Percentiles rank a stretch among this genome's conserved stretches.
phyloP scores from a whole-genome alignment of 2,113 vertebrate genomes.

The Anhinga anhinga region DNA sequence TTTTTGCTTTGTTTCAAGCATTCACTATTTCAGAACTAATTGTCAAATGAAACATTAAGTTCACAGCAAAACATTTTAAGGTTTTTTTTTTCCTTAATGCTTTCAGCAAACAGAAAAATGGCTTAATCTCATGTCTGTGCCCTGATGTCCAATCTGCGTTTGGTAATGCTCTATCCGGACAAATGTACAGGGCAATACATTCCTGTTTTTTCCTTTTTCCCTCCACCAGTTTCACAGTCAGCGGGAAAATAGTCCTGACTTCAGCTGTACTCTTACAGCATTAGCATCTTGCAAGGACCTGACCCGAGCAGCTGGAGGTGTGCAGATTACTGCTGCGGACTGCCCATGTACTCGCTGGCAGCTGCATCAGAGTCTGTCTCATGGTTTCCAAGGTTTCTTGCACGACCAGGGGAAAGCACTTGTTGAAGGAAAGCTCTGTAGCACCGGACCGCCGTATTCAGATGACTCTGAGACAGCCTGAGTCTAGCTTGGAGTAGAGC shows the following conservation, averaged over 20 bases:
- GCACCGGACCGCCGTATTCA: accelerated
- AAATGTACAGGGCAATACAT: neutral
- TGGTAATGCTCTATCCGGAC: neutral
- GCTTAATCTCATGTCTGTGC: neutral
- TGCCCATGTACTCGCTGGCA: neutral
- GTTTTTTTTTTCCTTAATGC: neutral
- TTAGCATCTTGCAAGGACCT: slow-evolving; percentile 17
- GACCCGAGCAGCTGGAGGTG: neutral
- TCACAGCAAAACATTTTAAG: neutral
- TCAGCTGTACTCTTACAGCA: slow-evolving; percentile 6
- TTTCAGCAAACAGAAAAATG: neutral
- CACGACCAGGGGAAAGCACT: neutral
- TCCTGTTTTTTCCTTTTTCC: neutral
- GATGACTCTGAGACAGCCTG: neutral
- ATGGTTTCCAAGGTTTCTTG: neutral
- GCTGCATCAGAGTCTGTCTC: neutral
- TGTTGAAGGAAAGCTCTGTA: neutral
- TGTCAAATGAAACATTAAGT: neutral
- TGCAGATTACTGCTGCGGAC: neutral
- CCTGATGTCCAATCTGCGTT: neutral
- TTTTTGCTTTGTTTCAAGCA: neutral
- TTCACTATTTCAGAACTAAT: neutral
- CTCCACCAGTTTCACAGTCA: neutral
- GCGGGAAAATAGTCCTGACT: slow-evolving; percentile 51
- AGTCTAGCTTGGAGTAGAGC: neutral